Base-by-base conservation (phyloP, 2,888 invertebrate genomes). In the Polyommatus icarus region DNA sequence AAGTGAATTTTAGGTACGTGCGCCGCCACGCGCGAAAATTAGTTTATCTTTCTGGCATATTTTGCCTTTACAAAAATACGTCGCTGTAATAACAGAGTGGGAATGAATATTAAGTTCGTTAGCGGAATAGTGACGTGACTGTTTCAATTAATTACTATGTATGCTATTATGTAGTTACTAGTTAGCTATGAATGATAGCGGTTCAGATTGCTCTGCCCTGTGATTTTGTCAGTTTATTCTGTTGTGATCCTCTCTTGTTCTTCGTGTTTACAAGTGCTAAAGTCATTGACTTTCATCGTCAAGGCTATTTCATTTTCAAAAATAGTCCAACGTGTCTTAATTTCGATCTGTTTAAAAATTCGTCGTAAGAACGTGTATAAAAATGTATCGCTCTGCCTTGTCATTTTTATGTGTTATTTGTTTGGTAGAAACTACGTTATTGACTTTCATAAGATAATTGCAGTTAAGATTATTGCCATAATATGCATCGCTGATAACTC, bases 41-140 rank as follows among this genome's bases (percentile, higher is more conserved):
- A 29, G 67, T 67, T 67, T 67, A 67, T 15, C 18, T 67, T 67
- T 15, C 61, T 12, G 29, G 29, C 29, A 32, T 67, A 67, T 67
- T 67, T 15, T 29, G 67, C 29, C 5, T 32, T 67, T 29, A 67
- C 67, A 67, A 67, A 67, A 67, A 67, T 67, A 29, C 6, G 29
- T 29, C 12, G 15, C 67, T 29, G 67, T 67, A 67, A 67, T 67
- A 67, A 67, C 67, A 67, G 67, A 67, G 67, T 32, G 29, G 67
- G 15, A 67, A 6, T 29, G 29, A 67, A 67, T 67, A 67, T 67
- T 67, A 32, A 67, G 67, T 67, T 67, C 67, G 18, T 67, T 67
- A 67, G 29, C 15, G 67, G 29, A 67, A 67, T 32, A 67, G 67
- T 67, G 15, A 15, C 67, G 67, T 67, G 67, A 67, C 15, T 67